These are phyloP conservation scores for Synergus laeviventris DNA, from an alignment of 2,888 invertebrate species.

Conservation along the genomic window DNA sequence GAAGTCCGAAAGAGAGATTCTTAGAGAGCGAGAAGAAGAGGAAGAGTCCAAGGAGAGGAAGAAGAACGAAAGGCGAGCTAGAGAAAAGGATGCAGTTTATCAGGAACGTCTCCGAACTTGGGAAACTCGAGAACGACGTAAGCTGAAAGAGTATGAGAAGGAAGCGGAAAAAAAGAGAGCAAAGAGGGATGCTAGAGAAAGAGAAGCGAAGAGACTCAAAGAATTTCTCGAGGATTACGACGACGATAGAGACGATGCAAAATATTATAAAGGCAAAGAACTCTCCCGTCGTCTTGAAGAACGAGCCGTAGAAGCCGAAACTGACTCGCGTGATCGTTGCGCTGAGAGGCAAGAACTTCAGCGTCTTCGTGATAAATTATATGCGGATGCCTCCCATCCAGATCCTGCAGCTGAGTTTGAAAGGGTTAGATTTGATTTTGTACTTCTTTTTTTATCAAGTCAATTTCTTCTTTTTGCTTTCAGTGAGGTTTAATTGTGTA, in stretches of 20 bases:
- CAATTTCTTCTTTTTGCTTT: background rate
- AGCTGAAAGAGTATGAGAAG: constrained; percentile 92
- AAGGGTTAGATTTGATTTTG: constrained; percentile 75
- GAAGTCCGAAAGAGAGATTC: constrained; percentile 80
- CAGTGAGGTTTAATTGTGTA: background rate
- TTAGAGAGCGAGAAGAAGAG: constrained; percentile 89
- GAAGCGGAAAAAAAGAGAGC: constrained; percentile 90
- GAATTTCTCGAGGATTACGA: constrained; percentile 99
- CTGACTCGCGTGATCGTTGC: constrained; percentile 92
- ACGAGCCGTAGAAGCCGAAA: constrained; percentile 94
- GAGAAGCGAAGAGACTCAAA: constrained; percentile 95
- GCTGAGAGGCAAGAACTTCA: constrained; percentile 81
- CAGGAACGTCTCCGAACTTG: constrained; percentile 90
- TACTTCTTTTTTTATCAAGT: background rate
- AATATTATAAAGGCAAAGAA: constrained; percentile 97
- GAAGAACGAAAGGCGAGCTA: constrained; percentile 91
- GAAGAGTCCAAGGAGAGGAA: constrained; percentile 95
- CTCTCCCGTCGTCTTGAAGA: constrained; percentile 93
- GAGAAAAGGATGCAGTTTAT: constrained; percentile 98
- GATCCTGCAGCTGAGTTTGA: constrained; percentile 83
- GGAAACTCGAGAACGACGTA: constrained; percentile 93
- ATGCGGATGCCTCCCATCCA: constrained; percentile 81
- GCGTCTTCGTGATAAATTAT: constrained; percentile 86
- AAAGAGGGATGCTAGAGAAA: constrained; percentile 90
- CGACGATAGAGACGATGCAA: constrained; percentile 97